These are phyloP conservation scores for Thera britannica DNA, from an alignment of 2,888 invertebrate species.

Conservation along the genomic window DNA sequence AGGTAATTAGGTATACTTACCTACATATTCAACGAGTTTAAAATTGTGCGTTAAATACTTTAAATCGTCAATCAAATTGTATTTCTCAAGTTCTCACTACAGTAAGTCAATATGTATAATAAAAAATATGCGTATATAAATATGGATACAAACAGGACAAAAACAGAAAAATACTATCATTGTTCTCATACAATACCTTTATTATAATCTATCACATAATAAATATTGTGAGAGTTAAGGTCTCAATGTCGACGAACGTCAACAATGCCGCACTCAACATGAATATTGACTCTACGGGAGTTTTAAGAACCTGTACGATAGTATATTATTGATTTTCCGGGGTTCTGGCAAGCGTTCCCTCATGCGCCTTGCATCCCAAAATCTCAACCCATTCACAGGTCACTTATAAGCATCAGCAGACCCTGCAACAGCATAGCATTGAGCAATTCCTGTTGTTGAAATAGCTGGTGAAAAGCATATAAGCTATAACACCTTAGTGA, in stretches of 20 bases:
- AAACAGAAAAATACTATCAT: conserved; percentile 7
- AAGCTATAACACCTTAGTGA: too few relatives aligned
- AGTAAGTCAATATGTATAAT: neutral
- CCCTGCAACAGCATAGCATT: conserved; percentile 18
- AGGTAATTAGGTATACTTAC: too few relatives aligned
- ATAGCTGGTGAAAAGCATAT: too few relatives aligned
- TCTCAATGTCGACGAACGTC: conserved; percentile 7
- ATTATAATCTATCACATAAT: neutral
- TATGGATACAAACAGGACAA: neutral
- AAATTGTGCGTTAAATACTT: too few relatives aligned
- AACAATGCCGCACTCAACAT: neutral
- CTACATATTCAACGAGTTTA: too few relatives aligned
- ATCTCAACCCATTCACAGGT: conserved; percentile 47
- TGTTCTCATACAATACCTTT: neutral
- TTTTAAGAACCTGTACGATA: conserved; percentile 42
- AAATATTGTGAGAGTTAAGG: neutral
- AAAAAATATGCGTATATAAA: neutral
- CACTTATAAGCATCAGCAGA: conserved; percentile 19
- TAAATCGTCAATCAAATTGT: too few relatives aligned
- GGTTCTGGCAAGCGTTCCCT: conserved; percentile 67
- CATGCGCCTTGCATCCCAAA: conserved; percentile 62
- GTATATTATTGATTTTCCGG: conserved; percentile 62
- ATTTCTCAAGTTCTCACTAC: neutral
- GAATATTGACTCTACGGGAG: neutral
- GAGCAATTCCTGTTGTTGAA: conserved; percentile 1